phyloP scores from a whole-genome alignment of 2,888 invertebrate genomes.

The Coelogynopora nodosa region DNA sequence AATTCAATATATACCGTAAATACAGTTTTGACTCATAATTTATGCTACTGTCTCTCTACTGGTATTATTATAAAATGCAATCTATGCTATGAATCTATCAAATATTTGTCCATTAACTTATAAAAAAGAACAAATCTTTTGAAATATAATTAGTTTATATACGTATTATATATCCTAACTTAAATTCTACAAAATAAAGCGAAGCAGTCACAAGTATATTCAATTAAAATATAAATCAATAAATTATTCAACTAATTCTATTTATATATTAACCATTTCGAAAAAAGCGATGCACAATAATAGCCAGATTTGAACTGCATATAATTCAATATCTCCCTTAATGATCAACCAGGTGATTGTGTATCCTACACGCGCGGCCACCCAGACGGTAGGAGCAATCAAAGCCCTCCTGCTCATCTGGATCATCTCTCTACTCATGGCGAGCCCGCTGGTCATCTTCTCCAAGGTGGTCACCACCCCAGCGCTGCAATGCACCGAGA shows the following conservation, averaged over 20 bases:
- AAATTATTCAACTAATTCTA: background rate
- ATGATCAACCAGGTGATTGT: slow-evolving; percentile 36
- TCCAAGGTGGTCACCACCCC: slow-evolving; percentile 26
- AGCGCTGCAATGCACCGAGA: slow-evolving; percentile 52
- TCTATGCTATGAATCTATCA: too few species aligned
- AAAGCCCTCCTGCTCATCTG: slow-evolving; percentile 35
- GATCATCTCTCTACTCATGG: slow-evolving; percentile 35
- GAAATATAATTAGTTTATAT: too few species aligned
- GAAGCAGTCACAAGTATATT: background rate
- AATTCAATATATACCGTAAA: too few species aligned
- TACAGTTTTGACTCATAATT: too few species aligned
- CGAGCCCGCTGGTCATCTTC: slow-evolving; percentile 42
- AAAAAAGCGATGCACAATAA: background rate
- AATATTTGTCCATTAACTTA: too few species aligned
- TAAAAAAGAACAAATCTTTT: too few species aligned
- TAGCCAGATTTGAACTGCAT: background rate
- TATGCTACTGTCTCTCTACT: too few species aligned
- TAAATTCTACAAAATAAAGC: too few species aligned
- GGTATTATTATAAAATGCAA: too few species aligned
- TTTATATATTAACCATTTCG: background rate
- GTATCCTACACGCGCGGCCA: slow-evolving; percentile 38
- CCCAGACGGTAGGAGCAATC: slow-evolving; percentile 26
- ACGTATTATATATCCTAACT: too few species aligned
- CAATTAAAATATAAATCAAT: background rate
- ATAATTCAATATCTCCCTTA: background rate